Evolutionary conservation across 2,888 invertebrate genomes (phyloP), one percentile per base, ranked within the genome.

Genomic region (Colletes collaris): DNA sequence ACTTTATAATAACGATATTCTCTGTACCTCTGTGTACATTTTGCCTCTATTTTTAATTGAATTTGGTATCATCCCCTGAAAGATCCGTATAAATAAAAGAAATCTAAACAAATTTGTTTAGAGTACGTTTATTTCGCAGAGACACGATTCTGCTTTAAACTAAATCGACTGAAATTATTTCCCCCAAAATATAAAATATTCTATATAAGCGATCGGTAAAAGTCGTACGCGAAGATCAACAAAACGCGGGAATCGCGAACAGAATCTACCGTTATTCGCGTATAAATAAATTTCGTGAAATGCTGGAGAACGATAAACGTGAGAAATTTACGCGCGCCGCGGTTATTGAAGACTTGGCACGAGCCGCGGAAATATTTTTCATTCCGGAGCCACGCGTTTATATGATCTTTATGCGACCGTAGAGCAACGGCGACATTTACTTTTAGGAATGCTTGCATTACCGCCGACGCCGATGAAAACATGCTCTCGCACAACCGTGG

Each of bases 341-440:
- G 66, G 59, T 83, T 79, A 83, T 81, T 73, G 73, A 83, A 76
- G 62, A 83, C 81, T 79, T 83, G 86, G 81, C 86, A 79, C 73
- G 64, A 56, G 50, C 44, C 53, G 69, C 68, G 76, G 72, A 79
- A 76, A 81, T 76, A 83, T 83, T 79, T 86, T 86, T 77, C 86
- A 73, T 73, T 73, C 75, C 72, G 53, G 56, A 37, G 58, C 27
- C 65, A 65, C 50, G 71, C 80, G 76, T 77, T 82, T 59, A 53
- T 68, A 70, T 44, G 83, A 83, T 83, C 83, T 85, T 85, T 83
- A 79, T 76, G 79, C 75, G 76, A 37, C 46, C 74, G 44, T 68
- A 67, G 58, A 81, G 52, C 76, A 55, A 19, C 65, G 71, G 64
- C 74, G 84, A 84, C 83, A 85, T 82, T 85, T 76, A 74, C 75